Percentiles rank a stretch among this genome's conserved stretches.
These are phyloP conservation scores for Ricordea florida DNA, from an alignment of 92 coral and sea anemone species.

Conservation along the genomic window DNA sequence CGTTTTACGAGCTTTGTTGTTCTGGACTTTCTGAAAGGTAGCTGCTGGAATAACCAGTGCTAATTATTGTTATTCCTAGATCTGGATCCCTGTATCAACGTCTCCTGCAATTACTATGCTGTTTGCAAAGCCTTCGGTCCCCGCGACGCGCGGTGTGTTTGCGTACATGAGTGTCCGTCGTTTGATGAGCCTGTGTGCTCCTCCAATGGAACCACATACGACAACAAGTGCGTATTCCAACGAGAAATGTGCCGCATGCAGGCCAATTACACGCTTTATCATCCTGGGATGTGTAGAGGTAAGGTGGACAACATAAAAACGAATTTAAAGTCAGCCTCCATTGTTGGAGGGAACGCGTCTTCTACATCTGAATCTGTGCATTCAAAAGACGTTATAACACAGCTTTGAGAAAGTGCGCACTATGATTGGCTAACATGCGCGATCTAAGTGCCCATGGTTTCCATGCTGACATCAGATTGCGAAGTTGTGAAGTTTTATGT, in stretches of 20 bases:
- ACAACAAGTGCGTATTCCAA: constrained; percentile 54
- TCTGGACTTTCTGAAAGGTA: too few relatives aligned
- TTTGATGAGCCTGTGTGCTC: constrained; percentile 69
- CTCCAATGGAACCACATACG: constrained; percentile 65
- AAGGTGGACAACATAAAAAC: neutral
- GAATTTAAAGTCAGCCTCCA: too few relatives aligned
- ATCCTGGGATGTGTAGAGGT: constrained; percentile 68
- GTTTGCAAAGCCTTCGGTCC: constrained; percentile 66
- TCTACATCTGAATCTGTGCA: too few relatives aligned
- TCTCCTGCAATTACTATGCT: constrained; percentile 52
- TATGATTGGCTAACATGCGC: too few relatives aligned
- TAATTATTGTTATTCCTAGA: neutral
- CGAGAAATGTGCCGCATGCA: constrained; percentile 55
- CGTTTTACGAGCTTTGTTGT: too few relatives aligned
- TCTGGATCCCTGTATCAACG: constrained; percentile 58
- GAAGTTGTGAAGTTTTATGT: too few relatives aligned
- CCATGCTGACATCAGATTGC: too few relatives aligned
- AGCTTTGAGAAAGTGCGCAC: too few relatives aligned
- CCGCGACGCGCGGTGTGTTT: constrained; percentile 59
- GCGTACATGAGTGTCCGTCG: constrained; percentile 56
- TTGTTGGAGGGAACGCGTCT: too few relatives aligned
- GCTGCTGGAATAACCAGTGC: too few relatives aligned
- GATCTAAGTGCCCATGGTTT: too few relatives aligned
- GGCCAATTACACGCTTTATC: constrained; percentile 52
- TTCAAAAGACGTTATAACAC: too few relatives aligned